A percentile compares a stretch with the other conserved stretches of the same genome.
phyloP scores from a whole-genome alignment of 2,888 invertebrate species.

The Campoplex capitator region DNA sequence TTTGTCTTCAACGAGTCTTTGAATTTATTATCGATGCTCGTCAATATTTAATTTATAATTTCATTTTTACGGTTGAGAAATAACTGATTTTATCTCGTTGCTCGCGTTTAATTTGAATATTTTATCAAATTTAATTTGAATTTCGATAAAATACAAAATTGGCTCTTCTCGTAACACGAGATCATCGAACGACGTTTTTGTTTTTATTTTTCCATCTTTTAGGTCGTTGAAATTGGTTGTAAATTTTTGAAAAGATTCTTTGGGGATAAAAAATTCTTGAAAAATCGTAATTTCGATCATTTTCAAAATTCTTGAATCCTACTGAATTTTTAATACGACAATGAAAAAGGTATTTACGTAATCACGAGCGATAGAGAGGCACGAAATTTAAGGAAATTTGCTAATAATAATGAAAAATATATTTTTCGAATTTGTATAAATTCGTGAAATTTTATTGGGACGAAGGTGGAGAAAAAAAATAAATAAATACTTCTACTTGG shows the following conservation, averaged over 20 bases:
- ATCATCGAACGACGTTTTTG: not conserved
- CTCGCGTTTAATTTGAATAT: not conserved
- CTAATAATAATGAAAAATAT: not conserved
- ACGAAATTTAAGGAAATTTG: not conserved
- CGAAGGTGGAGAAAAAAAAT: not conserved
- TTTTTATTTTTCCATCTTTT: not conserved
- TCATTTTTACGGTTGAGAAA: too few species aligned
- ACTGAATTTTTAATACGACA: not conserved
- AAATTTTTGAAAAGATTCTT: not conserved
- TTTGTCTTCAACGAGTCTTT: not conserved
- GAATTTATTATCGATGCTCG: too few species aligned
- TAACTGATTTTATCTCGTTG: not conserved
- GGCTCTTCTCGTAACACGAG: not conserved
- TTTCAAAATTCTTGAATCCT: too few species aligned
- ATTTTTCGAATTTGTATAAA: not conserved
- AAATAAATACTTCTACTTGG: not conserved
- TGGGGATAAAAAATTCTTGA: not conserved
- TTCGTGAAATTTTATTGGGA: not conserved
- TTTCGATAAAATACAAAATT: not conserved
- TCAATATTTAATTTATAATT: too few species aligned
- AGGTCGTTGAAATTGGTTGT: not conserved
- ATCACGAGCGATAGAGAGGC: not conserved
- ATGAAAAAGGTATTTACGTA: not conserved
- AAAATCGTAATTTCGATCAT: not conserved
- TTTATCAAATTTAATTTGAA: not conserved